Evolutionary conservation across 2,888 invertebrate genomes (phyloP).

Genomic region (Strigamia crassipes): DNA sequence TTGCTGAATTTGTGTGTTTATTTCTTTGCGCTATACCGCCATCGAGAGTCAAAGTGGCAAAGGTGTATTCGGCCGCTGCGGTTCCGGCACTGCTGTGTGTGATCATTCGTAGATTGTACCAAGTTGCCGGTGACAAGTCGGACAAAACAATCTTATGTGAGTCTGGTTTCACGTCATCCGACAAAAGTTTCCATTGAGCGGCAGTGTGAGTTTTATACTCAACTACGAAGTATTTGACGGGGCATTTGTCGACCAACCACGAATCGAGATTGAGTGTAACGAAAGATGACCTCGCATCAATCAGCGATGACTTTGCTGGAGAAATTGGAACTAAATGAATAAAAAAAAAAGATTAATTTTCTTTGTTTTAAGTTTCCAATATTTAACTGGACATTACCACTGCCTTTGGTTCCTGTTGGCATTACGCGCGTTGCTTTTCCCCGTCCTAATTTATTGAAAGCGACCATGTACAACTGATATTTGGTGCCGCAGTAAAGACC

Average conservation of each 20-base stretch:
- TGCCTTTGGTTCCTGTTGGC: neutral
- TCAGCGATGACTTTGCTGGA: slow-evolving; percentile 1
- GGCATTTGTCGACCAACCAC: slow-evolving; percentile 24
- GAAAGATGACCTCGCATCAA: slow-evolving; percentile 15
- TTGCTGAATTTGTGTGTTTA: too few species aligned
- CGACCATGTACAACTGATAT: neutral
- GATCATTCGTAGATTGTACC: slow-evolving; percentile 37
- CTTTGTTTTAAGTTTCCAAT: neutral
- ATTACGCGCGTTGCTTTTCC: neutral
- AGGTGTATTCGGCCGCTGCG: neutral
- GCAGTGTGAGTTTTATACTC: slow-evolving; percentile 25
- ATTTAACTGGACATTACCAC: neutral
- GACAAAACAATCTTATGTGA: slow-evolving; percentile 55
- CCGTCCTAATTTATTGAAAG: neutral
- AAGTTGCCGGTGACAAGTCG: slow-evolving; percentile 53
- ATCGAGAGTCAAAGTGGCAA: slow-evolving; percentile 6
- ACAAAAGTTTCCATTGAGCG: slow-evolving; percentile 39
- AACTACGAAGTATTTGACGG: slow-evolving; percentile 23
- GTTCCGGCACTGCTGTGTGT: slow-evolving; percentile 36
- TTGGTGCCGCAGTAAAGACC: neutral
- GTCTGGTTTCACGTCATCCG: slow-evolving; percentile 57
- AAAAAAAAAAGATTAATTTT: too few species aligned
- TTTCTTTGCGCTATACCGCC: neutral
- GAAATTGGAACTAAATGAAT: slow-evolving; percentile 28
- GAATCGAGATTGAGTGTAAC: slow-evolving; percentile 25